phyloP scores from a whole-genome alignment of 1,140 invertebrate genomes.

The Drosophila prosaltans region DNA sequence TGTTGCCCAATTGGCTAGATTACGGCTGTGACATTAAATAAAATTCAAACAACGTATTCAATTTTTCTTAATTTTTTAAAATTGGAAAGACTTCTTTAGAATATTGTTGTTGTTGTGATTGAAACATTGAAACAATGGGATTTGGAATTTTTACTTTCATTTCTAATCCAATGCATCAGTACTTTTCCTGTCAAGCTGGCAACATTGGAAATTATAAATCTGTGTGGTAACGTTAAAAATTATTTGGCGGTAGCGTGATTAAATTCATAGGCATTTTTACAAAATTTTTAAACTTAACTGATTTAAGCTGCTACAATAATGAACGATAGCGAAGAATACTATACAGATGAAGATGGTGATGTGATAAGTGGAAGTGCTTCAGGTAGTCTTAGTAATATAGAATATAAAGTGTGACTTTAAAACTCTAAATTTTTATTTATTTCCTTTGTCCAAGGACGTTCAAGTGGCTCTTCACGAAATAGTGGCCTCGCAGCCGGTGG shows the following conservation, averaged over 20 bases:
- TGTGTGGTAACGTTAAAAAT: conserved; percentile 6
- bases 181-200: neutral
- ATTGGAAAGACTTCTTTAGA: too few species aligned
- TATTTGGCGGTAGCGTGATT: neutral
- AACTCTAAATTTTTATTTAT: neutral
- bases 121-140: too few species aligned
- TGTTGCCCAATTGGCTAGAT: neutral
- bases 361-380: conserved; percentile 29
- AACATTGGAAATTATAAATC: neutral
- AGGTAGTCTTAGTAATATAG: conserved; percentile 26
- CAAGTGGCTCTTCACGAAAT: conserved; percentile 30
- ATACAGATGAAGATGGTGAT: conserved; percentile 34
- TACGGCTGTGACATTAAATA: neutral
- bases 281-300: neutral
- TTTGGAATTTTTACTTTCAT: too few species aligned
- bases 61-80: too few species aligned
- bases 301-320: conserved; percentile 5
- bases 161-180: neutral
- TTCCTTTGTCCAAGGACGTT: conserved; percentile 27
- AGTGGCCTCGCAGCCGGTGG: neutral
- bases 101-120: too few species aligned
- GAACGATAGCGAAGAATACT: conserved; percentile 55
- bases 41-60: too few species aligned
- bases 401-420: neutral
- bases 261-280: neutral